These are phyloP conservation scores for Hestina assimilis DNA, from an alignment of 1,140 invertebrate genomes.

Conservation along the genomic window DNA sequence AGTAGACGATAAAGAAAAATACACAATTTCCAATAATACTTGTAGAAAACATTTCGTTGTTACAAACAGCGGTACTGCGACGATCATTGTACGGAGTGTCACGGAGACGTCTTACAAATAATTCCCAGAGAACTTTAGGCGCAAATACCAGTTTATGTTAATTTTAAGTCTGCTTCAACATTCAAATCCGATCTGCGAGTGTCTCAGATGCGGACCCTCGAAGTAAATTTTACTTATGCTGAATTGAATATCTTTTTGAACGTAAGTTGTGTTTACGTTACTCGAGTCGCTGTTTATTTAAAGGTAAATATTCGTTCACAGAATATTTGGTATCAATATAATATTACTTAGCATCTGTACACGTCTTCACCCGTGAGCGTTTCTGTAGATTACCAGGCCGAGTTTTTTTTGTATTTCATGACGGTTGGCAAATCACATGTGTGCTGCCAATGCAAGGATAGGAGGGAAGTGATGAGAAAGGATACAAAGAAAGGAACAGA, in stretches of 20 bases:
- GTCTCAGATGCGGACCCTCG: constrained; percentile 38
- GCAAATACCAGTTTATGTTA: constrained; percentile 61
- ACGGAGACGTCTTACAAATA: constrained; percentile 46
- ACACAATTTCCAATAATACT: too few species aligned
- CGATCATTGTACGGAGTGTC: constrained; percentile 34
- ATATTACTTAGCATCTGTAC: too few species aligned
- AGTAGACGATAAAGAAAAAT: too few species aligned
- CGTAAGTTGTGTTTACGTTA: constrained; percentile 6
- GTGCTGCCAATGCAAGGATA: too few species aligned
- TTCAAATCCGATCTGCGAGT: constrained; percentile 60
- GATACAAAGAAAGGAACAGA: too few species aligned
- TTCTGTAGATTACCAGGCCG: too few species aligned
- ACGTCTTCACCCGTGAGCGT: too few species aligned
- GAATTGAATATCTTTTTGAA: constrained; percentile 21
- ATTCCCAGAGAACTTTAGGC: constrained; percentile 54
- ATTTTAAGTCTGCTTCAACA: constrained; percentile 53
- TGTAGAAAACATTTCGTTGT: background rate
- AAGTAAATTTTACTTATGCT: constrained; percentile 36
- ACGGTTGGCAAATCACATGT: too few species aligned
- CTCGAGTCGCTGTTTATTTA: background rate
- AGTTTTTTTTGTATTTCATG: too few species aligned
- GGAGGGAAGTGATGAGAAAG: too few species aligned
- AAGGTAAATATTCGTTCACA: background rate
- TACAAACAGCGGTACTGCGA: background rate
- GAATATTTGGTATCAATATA: too few species aligned